These are phyloP conservation scores for Hydrotaea diabolus DNA, from an alignment of 2,888 invertebrate genomes.

Conservation along the genomic window DNA sequence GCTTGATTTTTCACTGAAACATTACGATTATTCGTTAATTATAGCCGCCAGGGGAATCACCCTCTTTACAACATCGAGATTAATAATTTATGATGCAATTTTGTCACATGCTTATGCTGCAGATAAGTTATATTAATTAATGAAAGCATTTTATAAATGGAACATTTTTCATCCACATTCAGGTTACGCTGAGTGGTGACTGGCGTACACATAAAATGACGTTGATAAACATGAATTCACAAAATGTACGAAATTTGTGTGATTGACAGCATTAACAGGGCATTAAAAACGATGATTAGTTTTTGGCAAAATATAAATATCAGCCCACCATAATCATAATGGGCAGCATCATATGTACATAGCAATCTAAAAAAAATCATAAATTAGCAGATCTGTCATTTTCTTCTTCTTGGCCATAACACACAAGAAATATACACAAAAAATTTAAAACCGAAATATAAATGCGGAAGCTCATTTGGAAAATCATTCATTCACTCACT, in stretches of 20 bases:
- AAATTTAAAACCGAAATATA: conserved; percentile 10
- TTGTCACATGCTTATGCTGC: background rate
- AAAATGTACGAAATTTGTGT: background rate
- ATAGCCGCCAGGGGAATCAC: background rate
- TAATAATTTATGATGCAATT: background rate
- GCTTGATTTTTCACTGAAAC: no score
- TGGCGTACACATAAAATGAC: background rate
- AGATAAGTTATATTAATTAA: background rate
- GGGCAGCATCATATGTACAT: background rate
- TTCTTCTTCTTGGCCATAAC: background rate
- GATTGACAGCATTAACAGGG: conserved; percentile 42
- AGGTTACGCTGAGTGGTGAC: background rate
- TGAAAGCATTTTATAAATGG: background rate
- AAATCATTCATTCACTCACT: conserved; percentile 12
- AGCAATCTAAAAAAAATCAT: conserved; percentile 3
- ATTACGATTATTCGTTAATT: no score
- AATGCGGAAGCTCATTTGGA: conserved; percentile 39
- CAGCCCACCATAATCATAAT: background rate
- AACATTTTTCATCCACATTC: background rate
- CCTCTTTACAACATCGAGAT: background rate
- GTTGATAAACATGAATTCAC: background rate
- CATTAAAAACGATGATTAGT: conserved; percentile 22
- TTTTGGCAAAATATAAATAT: conserved; percentile 40
- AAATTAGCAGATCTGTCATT: conserved; percentile 10
- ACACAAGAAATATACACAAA: background rate